Conservation (phyloP, 2,113 vertebrate genomes). For the Phoxinus phoxinus region DNA sequence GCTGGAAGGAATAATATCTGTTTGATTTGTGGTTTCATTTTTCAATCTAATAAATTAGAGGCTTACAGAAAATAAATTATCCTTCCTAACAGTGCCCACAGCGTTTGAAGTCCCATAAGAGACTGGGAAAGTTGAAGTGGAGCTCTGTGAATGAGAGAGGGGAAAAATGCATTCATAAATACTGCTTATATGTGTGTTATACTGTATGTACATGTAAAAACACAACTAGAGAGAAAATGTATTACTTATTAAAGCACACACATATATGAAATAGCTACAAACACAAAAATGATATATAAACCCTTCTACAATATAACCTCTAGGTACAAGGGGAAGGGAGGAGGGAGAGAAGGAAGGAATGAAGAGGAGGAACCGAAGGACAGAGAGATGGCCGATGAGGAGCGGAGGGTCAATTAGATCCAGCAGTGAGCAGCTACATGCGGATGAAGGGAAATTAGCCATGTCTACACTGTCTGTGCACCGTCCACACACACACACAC, state of each 20-base stretch:
- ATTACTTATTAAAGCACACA: background rate
- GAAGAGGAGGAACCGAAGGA: constrained; percentile 16
- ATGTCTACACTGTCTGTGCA: constrained; percentile 35
- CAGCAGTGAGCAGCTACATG: constrained; percentile 16
- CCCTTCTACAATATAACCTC: background rate
- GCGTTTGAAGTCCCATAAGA: constrained; percentile 72
- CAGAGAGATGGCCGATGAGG: background rate
- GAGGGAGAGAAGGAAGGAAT: constrained; percentile 8
- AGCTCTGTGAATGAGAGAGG: constrained; percentile 42
- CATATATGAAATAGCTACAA: background rate
- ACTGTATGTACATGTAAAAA: background rate
- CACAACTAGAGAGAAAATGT: background rate
- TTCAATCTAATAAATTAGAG: constrained; percentile 81
- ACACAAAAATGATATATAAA: background rate
- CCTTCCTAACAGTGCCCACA: constrained; percentile 72
- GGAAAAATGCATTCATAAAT: no score
- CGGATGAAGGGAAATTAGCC: constrained; percentile 52
- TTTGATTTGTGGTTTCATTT: constrained; percentile 78
- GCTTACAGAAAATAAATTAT: constrained; percentile 78
- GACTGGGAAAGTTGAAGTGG: constrained; percentile 72
- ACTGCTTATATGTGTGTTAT: background rate
- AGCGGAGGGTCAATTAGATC: constrained; percentile 55
- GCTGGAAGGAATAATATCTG: constrained; percentile 71
- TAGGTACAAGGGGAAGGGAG: background rate
- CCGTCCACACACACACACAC: constrained; percentile 36